phyloP scores from a whole-genome alignment of 1,140 invertebrate genomes.

The Coptotermes formosanus region DNA sequence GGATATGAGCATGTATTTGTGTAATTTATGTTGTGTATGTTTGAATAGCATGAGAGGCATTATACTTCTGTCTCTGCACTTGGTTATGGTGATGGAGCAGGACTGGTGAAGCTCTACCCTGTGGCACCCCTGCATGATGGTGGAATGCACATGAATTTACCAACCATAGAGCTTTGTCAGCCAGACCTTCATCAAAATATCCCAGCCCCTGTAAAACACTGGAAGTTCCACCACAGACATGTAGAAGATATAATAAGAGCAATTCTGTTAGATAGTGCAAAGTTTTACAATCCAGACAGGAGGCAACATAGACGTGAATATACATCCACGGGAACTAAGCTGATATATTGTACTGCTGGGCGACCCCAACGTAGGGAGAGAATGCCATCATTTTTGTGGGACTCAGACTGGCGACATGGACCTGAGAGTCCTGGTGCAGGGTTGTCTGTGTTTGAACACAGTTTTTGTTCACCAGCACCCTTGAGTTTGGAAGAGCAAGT shows the following conservation, averaged over 20 bases:
- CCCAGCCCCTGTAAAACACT: slow-evolving; percentile 23
- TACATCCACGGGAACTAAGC: slow-evolving; percentile 45
- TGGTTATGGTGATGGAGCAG: slow-evolving; percentile 4
- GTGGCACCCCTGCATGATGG: slow-evolving; percentile 3
- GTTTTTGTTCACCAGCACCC: background rate
- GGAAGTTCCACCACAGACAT: slow-evolving; percentile 33
- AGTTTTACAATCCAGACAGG: slow-evolving; percentile 46
- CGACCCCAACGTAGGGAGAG: background rate
- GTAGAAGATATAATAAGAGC: slow-evolving; percentile 41
- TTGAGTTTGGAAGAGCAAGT: background rate
- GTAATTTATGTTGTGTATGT: background rate
- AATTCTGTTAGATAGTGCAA: slow-evolving; percentile 45
- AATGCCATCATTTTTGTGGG: slow-evolving; percentile 42
- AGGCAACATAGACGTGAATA: slow-evolving; percentile 43
- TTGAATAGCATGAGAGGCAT: slow-evolving; percentile 21
- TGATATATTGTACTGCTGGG: slow-evolving; percentile 38
- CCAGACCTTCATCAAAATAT: background rate
- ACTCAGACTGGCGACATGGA: slow-evolving; percentile 37
- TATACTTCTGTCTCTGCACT: background rate
- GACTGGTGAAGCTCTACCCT: slow-evolving; percentile 24
- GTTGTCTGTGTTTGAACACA: background rate
- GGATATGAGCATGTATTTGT: slow-evolving; percentile 16
- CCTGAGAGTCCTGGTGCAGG: slow-evolving; percentile 24
- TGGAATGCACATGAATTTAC: background rate
- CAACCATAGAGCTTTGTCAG: background rate